A percentile compares a stretch with the other conserved stretches of the same genome.
Conservation (phyloP, 2,113 vertebrate species). For the Rhynchomys soricoides region DNA sequence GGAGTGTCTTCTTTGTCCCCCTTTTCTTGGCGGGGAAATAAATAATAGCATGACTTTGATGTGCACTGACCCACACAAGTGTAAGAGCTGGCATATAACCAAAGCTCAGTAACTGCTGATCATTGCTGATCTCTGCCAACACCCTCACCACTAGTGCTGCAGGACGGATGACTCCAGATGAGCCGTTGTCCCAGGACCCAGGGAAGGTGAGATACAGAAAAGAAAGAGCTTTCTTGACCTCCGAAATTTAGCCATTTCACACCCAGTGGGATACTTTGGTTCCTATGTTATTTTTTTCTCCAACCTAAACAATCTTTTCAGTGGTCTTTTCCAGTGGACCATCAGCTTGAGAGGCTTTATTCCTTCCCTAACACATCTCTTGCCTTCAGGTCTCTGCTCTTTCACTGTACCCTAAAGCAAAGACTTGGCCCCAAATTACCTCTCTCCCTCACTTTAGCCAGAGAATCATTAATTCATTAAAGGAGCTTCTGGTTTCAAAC, state of each 20-base stretch:
- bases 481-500: constrained; percentile 41
- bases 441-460: not conserved
- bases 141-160: not conserved
- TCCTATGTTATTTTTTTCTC: not conserved
- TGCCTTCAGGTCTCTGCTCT: not conserved
- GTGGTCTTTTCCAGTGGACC: not conserved
- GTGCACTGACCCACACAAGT: not conserved
- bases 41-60: not conserved
- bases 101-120: not conserved
- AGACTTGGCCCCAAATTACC: not conserved
- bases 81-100: not conserved
- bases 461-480: constrained; percentile 31
- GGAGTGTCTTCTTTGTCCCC: not conserved
- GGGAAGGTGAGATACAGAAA: not conserved
- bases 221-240: not conserved
- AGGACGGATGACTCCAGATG: not conserved
- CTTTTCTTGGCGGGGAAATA: not conserved
- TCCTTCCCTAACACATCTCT: not conserved
- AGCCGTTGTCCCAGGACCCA: not conserved
- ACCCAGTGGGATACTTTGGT: not conserved
- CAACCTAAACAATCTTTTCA: not conserved
- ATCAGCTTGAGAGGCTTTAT: not conserved
- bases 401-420: not conserved
- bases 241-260: not conserved
- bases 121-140: not conserved